Evolutionary conservation across 1,140 invertebrate species (phyloP).

Genomic region (Drosophila hydei): DNA sequence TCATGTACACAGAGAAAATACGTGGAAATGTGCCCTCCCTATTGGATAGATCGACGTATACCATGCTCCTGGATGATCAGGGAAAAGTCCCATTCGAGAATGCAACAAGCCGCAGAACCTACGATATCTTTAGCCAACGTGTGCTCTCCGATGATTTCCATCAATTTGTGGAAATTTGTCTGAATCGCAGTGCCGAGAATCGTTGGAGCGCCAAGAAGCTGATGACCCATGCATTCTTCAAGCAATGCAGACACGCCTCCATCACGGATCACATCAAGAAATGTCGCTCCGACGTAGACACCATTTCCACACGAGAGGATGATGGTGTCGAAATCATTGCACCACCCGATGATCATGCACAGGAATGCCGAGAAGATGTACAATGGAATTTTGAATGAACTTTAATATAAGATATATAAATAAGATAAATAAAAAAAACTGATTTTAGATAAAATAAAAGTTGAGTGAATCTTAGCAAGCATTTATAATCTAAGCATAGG

Average conservation of each 20-base stretch:
- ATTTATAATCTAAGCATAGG: not conserved
- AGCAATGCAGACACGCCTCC: conserved; percentile 84
- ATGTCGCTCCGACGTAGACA: conserved; percentile 25
- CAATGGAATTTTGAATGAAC: conserved; percentile 40
- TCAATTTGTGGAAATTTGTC: conserved; percentile 89
- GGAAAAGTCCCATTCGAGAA: conserved; percentile 53
- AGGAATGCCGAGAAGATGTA: conserved; percentile 19
- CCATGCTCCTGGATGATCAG: conserved; percentile 59
- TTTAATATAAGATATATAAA: conserved; percentile 17
- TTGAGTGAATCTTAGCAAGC: not conserved
- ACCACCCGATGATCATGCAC: not conserved
- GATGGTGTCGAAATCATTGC: conserved; percentile 11
- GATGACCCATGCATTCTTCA: conserved; percentile 90
- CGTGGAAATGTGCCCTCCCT: conserved; percentile 90
- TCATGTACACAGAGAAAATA: conserved; percentile 96
- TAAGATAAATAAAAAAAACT: conserved; percentile 20
- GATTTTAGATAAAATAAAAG: not conserved
- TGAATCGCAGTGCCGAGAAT: conserved; percentile 85
- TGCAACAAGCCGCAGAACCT: conserved; percentile 44
- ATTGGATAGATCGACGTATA: conserved; percentile 90
- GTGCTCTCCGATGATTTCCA: conserved; percentile 91
- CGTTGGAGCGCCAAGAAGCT: conserved; percentile 88
- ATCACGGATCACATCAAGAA: conserved; percentile 63
- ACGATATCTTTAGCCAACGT: conserved; percentile 85
- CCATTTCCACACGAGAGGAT: conserved; percentile 3